Base-by-base conservation (phyloP, 2,888 invertebrate species). In the Watsonalla cultraria region DNA sequence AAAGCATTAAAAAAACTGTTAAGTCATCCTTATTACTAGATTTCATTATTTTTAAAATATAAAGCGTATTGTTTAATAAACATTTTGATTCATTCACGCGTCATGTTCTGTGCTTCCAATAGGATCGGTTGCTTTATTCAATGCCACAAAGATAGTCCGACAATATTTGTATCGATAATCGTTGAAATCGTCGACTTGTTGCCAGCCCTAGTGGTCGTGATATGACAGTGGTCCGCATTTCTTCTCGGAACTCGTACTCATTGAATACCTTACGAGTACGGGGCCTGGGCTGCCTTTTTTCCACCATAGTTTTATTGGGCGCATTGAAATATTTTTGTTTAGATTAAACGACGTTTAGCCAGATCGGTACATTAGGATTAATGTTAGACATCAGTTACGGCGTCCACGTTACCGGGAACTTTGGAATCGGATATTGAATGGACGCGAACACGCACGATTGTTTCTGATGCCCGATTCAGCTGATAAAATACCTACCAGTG, bases 281-380 rank as follows among this genome's bases (percentile, higher is more conserved):
- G 74, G 24, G 71, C 76, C 76, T 75, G 76, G 74, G 71, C 69
- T 67, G 57, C 62, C 69, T 84, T 87, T 87, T 88, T 89, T 84
- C 78, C 75, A 73, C 75, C 76, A 83, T 82, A 82, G 79, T 89
- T 86, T 87, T 88, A 86, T 87, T 89, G 84, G 82, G 72, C 68
- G 78, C 86, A 86, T 87, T 87, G 83, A 88, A 89, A 88, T 90
- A 89, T 90, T 89, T 87, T 84, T 83, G 87, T 87, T 85, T 83
- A 88, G 86, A 89, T 88, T 84, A 89, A 88, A 88, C 83, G 87
- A 78, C 86, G 82, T 84, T 86, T 87, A 83, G 76, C 72, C 76
- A 77, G 84, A 81, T 82, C 76, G 78, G 80, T 85, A 82, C 88
- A 89, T 90, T 88, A 87, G 90, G 88, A 89, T 90, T 90, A 89